Percentiles rank a stretch among this genome's conserved stretches.
Evolutionary conservation across 2,113 vertebrate species (phyloP).

Genomic region (Chlamydotis undulata): DNA sequence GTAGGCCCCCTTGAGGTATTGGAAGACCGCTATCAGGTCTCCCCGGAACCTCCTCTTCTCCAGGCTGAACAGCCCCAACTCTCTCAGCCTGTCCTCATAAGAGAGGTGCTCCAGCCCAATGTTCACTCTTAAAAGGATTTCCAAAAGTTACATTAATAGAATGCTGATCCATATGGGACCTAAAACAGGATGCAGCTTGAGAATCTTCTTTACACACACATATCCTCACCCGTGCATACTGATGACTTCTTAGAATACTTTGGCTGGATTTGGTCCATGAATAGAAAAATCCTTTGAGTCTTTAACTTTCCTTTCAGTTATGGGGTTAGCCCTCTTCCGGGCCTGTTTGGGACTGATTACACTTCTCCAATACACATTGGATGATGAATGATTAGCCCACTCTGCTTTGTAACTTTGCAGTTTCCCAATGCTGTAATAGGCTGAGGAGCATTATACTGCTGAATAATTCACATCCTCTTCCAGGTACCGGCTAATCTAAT

Average conservation of each 20-base stretch:
- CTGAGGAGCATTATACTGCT: background rate
- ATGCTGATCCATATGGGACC: background rate
- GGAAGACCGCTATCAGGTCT: no score
- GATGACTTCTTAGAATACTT: background rate
- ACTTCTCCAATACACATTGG: background rate
- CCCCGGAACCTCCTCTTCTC: no score
- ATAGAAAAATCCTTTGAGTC: background rate
- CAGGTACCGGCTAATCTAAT: slow-evolving; percentile 94
- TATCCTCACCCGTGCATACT: background rate
- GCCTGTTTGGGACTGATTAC: background rate
- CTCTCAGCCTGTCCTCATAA: no score
- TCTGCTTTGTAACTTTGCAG: background rate
- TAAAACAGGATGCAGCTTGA: background rate
- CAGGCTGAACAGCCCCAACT: no score
- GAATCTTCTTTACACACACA: background rate
- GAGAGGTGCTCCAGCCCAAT: no score
- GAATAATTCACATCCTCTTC: slow-evolving; percentile 53
- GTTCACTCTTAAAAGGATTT: background rate
- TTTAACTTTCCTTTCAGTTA: background rate
- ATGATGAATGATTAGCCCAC: background rate
- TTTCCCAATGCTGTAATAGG: background rate
- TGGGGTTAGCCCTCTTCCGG: background rate
- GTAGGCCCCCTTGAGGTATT: no score
- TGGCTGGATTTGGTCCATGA: background rate
- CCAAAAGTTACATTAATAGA: background rate